These are phyloP conservation scores for Bombus impatiens DNA, from an alignment of 1,140 invertebrate species.

Conservation along the genomic window DNA sequence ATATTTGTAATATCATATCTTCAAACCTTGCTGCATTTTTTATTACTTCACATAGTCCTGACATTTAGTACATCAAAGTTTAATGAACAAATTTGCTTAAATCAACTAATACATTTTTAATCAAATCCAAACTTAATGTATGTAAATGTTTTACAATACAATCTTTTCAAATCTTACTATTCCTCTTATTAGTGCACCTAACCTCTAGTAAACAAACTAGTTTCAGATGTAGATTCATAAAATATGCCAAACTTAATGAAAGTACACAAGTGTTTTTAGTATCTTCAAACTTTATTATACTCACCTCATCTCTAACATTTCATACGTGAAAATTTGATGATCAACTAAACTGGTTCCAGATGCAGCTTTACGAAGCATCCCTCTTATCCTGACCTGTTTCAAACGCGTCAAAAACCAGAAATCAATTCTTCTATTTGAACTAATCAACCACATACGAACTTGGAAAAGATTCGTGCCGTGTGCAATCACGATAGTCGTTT, in stretches of 20 bases:
- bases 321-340: background rate
- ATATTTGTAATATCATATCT: too few species aligned
- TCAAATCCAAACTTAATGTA: background rate
- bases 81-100: too few species aligned
- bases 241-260: too few species aligned
- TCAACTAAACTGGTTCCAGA: background rate
- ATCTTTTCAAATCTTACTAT: background rate
- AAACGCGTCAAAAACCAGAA: background rate
- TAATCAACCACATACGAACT: background rate
- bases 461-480: constrained; percentile 11
- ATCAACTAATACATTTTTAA: background rate
- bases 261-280: background rate
- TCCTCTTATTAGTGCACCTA: background rate
- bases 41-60: too few species aligned
- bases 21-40: too few species aligned
- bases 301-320: background rate
- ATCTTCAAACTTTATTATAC: too few species aligned
- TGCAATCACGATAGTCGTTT: constrained; percentile 27
- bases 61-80: too few species aligned
- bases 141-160: background rate
- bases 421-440: background rate
- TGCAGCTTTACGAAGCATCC: background rate
- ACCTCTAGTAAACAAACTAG: background rate
- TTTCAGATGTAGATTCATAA: background rate
- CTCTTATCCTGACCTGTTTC: background rate